A percentile compares a stretch with the other conserved stretches of the same genome.
Evolutionary conservation across 2,888 invertebrate genomes (phyloP).

Genomic region (Lepidonotus clava): DNA sequence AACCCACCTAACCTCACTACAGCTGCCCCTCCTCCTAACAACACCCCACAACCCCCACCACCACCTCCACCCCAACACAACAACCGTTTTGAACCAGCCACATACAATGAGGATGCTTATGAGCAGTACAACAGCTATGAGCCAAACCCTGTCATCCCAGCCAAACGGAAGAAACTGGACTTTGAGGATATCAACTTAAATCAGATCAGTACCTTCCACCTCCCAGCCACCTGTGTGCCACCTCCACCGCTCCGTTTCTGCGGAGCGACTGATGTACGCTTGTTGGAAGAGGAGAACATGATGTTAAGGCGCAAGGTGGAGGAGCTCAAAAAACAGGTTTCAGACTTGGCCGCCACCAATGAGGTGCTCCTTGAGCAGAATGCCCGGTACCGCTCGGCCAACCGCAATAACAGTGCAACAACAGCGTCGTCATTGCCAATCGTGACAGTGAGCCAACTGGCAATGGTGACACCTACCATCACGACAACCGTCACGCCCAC

Average conservation of each 20-base stretch:
- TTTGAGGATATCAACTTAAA: slow-evolving; percentile 13
- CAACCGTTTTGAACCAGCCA: neutral
- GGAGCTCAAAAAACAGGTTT: slow-evolving; percentile 86
- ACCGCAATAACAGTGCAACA: slow-evolving; percentile 69
- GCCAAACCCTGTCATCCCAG: neutral
- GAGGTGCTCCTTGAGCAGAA: slow-evolving; percentile 90
- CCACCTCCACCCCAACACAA: neutral
- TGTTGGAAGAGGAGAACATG: slow-evolving; percentile 85
- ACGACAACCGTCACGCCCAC: slow-evolving; percentile 84
- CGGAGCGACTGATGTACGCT: slow-evolving; percentile 65
- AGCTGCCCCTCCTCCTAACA: neutral
- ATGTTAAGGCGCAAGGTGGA: slow-evolving; percentile 86
- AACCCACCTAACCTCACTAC: neutral
- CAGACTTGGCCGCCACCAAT: slow-evolving; percentile 88
- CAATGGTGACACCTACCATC: slow-evolving; percentile 78
- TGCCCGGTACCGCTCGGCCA: slow-evolving; percentile 84
- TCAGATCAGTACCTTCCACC: slow-evolving; percentile 65
- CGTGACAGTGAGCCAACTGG: slow-evolving; percentile 73
- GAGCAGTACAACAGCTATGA: slow-evolving; percentile 32
- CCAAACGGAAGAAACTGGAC: slow-evolving; percentile 48
- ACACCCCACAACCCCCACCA: neutral
- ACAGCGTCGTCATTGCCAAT: slow-evolving; percentile 67
- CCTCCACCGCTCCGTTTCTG: slow-evolving; percentile 28
- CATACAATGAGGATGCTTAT: slow-evolving; percentile 24
- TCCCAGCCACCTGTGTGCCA: slow-evolving; percentile 62